Percentiles rank a stretch among this genome's conserved stretches.
phyloP scores from a whole-genome alignment of 2,797 vertebrate genomes.

The Luscinia megarhynchos region DNA sequence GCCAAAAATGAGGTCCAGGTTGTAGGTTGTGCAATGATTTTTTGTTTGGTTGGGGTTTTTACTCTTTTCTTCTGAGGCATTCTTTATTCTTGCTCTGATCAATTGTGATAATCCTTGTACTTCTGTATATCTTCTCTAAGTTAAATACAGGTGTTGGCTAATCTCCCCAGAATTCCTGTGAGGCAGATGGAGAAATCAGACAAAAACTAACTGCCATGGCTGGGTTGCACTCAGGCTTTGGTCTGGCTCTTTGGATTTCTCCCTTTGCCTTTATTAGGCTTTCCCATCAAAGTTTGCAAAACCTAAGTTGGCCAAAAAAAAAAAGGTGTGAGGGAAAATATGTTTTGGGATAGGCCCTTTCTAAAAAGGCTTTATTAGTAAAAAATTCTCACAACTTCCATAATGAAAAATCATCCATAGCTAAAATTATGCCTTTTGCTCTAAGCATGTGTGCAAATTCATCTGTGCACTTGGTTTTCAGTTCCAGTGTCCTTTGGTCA shows the following conservation, averaged over 20 bases:
- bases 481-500: background rate
- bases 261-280: background rate
- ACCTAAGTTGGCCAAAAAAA: background rate
- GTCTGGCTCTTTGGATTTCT: background rate
- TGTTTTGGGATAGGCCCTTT: background rate
- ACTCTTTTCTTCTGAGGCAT: background rate
- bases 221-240: background rate
- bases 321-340: rapidly evolving
- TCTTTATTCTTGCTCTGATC: background rate
- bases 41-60: background rate
- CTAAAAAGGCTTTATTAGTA: background rate
- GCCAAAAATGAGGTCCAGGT: too few relatives aligned
- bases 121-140: background rate
- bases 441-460: background rate
- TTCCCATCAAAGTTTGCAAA: background rate
- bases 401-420: background rate
- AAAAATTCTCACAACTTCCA: background rate
- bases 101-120: rapidly evolving
- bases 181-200: background rate
- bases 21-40: background rate
- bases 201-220: background rate
- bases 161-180: background rate
- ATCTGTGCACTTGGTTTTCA: background rate
- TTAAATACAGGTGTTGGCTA: background rate
- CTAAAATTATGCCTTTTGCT: background rate